These are phyloP conservation scores for Desmophyllum pertusum DNA, from an alignment of 92 coral and sea anemone genomes.

Conservation along the genomic window DNA sequence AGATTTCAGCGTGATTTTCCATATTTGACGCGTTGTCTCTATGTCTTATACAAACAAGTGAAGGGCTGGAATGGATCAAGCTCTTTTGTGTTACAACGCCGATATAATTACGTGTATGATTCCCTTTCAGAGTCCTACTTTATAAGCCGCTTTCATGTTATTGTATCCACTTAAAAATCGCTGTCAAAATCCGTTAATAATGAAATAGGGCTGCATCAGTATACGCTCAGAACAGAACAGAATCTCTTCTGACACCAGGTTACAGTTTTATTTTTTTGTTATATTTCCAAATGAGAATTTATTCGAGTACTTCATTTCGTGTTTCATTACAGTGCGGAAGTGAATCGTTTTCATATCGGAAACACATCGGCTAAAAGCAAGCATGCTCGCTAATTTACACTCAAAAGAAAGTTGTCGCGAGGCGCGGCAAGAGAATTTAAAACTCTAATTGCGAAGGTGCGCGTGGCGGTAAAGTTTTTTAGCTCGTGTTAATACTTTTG, in stretches of 20 bases:
- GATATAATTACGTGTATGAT: constrained; percentile 23
- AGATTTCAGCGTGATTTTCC: neutral
- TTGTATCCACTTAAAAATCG: constrained; percentile 34
- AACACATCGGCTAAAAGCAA: neutral
- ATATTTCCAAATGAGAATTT: neutral
- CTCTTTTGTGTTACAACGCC: constrained; percentile 28
- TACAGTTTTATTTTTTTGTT: neutral
- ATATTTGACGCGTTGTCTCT: neutral
- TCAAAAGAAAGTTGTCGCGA: neutral
- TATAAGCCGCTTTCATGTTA: constrained; percentile 26
- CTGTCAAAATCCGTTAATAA: constrained; percentile 35
- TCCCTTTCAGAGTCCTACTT: constrained; percentile 10
- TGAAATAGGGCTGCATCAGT: constrained; percentile 6
- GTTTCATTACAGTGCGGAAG: constrained; percentile 12
- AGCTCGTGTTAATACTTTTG: constrained; percentile 9
- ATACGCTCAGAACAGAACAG: neutral
- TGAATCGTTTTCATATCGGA: constrained; percentile 10
- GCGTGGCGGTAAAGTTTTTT: neutral
- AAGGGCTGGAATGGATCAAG: constrained; percentile 1
- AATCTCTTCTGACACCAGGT: neutral
- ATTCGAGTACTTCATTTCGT: constrained; percentile 9
- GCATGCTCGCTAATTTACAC: constrained; percentile 12
- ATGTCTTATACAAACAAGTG: constrained; percentile 8
- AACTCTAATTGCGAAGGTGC: constrained; percentile 2
- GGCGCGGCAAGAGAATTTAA: constrained; percentile 4